Base-by-base conservation (phyloP, 2,797 vertebrate genomes). In the Chanos chanos region DNA sequence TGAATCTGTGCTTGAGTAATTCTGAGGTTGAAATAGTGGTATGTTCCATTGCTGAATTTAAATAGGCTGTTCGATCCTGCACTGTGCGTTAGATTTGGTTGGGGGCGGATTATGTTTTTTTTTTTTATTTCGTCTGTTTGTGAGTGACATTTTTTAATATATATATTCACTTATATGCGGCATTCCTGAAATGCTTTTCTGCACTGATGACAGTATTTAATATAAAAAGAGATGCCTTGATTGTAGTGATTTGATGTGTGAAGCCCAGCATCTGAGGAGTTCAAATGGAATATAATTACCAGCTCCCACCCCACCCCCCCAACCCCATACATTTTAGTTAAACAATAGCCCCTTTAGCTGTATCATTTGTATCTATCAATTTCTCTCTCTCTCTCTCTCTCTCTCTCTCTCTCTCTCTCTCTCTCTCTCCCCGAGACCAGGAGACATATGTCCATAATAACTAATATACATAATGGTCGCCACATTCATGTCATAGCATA, bases 261-360 rank as follows among this genome's bases (percentile, higher is more conserved):
- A 50, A 47, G 31, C 45, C 47, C 40, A 57, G 27, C 31, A 10
- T 37, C 33, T 61, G 55, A 61, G 30, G 28, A 8, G 43, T 53
- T 50, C 57, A 53, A 58, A 48, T 31, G 61, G 28, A 61, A 61
- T 61, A 54, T 64, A 51, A 64, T 68, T 68, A 51, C 51, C 51
- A 45, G 27, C 60, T 47, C 56, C 64, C 50, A 61, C 55, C 45
- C 61, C n/a, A n/a, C n/a, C n/a, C n/a, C n/a, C n/a, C n/a, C n/a
- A n/a, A n/a, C n/a, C n/a, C n/a, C n/a, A n/a, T n/a, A n/a, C n/a
- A n/a, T 54, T 64, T 64, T 58, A 45, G 57, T 48, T 41, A 48
- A 64, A 64, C 54, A 53, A 36, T 51, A 70, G 18, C 37, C 49
- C 61, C 33, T 41, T 18, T 53, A 27, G 58, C 34, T 50, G 28